Conservation (phyloP, 2,888 invertebrate genomes). For the Netelia inedita region DNA sequence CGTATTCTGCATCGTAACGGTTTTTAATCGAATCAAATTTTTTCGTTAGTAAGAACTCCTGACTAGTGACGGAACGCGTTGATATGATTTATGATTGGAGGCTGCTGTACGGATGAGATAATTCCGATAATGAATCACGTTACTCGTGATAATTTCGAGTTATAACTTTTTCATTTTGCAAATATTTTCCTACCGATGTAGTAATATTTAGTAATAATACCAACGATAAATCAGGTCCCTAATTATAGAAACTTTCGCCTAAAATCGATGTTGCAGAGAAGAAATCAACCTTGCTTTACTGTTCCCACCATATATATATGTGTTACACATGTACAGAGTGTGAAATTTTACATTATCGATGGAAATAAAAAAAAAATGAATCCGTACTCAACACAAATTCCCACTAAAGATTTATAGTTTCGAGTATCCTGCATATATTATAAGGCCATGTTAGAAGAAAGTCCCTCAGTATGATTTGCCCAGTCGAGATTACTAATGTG, state of each 20-base stretch:
- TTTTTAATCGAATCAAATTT: not conserved
- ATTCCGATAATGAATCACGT: not conserved
- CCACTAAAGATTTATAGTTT: too few relatives aligned
- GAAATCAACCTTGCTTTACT: too few relatives aligned
- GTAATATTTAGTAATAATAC: too few relatives aligned
- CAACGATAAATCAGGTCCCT: too few relatives aligned
- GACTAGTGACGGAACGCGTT: not conserved
- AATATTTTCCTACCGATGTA: too few relatives aligned
- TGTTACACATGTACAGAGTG: too few relatives aligned
- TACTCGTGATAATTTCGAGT: not conserved
- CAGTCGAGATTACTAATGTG: not conserved
- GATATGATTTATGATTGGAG: not conserved
- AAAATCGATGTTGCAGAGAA: too few relatives aligned
- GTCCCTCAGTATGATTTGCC: slow-evolving; percentile 17
- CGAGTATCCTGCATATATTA: not conserved
- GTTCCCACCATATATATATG: too few relatives aligned
- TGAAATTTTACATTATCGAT: too few relatives aligned
- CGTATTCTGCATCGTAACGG: not conserved
- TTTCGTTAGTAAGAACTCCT: not conserved
- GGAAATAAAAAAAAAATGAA: too few relatives aligned
- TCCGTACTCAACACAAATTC: too few relatives aligned
- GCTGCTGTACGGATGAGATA: not conserved
- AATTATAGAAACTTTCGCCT: too few relatives aligned
- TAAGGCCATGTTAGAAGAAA: not conserved
- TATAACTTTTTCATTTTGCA: not conserved